Evolutionary conservation across 92 coral and sea anemone genomes (phyloP), one percentile per base, ranked within the genome.

Genomic region (Bergia puertoricense): DNA sequence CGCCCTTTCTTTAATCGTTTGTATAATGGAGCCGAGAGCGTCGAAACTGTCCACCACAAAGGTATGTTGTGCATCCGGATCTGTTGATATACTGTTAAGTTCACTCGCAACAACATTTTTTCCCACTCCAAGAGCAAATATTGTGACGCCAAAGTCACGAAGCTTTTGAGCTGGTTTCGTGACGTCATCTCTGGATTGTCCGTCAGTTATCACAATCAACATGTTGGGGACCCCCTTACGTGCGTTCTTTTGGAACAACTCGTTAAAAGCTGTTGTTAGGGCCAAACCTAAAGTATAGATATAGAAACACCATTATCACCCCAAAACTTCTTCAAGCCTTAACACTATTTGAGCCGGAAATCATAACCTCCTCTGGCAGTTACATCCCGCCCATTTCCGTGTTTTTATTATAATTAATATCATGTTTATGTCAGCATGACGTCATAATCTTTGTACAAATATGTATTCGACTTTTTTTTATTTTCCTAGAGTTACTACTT

Each of bases 151-250:
- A 5, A 74, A 85, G 66, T 91, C 94, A 36, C 94, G 92, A n/a
- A 94, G 88, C 51, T 74, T 72, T 68, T 86, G 86, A 2, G 96
- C 96, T 51, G 96, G 96, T 0, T 8, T 89, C 48, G n/a, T 22
- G 6, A 90, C 94, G 69, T 82, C 85, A 80, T 93, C 98, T 8
- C 68, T 50, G 1, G 96, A 90, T 41, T 37, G 45, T 0, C 98
- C 98, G 74, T 96, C 98, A 0, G 96, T 92, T 81, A 96, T 44
- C 9, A 96, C 95, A 46, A 96, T 43, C 1, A 96, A 56, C 36
- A 91, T 91, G 43, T 89, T 90, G 39, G 96, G 96, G 7, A 92
- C 67, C 6, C 79, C 77, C 37, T 67, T 23, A 0, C 96, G 94
- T 2, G 88, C 90, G 8, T 79, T 73, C 40, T 65, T 82, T 11